Evolutionary conservation across 2,113 vertebrate genomes (phyloP).

Genomic region (Calypte anna): DNA sequence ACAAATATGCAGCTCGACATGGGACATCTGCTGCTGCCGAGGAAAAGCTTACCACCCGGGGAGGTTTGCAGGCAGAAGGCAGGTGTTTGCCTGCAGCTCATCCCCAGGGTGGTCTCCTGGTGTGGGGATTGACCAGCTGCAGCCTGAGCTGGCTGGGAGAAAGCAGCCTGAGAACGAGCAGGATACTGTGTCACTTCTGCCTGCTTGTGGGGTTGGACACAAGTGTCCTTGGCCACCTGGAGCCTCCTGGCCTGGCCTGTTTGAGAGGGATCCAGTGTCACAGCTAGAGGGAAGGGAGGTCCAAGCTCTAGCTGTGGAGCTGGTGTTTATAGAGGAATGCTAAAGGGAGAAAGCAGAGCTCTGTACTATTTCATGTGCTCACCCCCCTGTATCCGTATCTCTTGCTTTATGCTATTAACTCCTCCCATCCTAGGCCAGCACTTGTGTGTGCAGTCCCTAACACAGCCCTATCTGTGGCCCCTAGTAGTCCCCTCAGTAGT

Average conservation of each 20-base stretch:
- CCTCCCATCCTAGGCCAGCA: neutral
- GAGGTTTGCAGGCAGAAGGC: neutral
- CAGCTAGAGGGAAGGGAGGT: neutral
- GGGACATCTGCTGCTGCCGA: neutral
- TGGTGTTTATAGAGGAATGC: neutral
- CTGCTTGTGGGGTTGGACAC: neutral
- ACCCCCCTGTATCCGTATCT: too few relatives aligned
- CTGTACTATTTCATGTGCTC: neutral
- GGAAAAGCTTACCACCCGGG: neutral
- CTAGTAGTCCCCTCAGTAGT: neutral
- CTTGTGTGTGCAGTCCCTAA: neutral
- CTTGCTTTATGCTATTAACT: neutral
- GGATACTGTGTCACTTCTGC: neutral
- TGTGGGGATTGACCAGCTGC: neutral
- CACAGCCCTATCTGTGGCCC: neutral
- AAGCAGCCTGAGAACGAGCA: neutral
- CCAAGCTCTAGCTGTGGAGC: neutral
- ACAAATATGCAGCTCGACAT: too few relatives aligned
- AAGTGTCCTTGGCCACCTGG: neutral
- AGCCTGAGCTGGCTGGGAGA: rapidly evolving
- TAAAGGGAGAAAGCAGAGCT: neutral
- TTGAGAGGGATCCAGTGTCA: neutral
- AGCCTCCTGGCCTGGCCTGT: neutral
- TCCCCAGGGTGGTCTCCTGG: neutral
- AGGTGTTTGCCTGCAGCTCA: neutral